Percentiles rank a stretch among this genome's conserved stretches.
These are phyloP conservation scores for Timandra comae DNA, from an alignment of 2,888 invertebrate species.

Conservation along the genomic window DNA sequence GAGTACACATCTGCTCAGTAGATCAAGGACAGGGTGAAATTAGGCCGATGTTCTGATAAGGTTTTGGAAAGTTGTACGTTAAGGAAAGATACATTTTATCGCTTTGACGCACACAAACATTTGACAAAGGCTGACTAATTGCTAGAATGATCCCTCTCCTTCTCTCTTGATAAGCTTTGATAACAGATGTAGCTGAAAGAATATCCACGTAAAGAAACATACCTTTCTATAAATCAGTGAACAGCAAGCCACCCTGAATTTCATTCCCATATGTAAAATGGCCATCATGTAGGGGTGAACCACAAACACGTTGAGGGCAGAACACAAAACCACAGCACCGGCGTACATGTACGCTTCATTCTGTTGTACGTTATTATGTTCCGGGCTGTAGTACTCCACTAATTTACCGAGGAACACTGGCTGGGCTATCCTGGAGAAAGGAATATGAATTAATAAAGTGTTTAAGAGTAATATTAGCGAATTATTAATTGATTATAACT, in stretches of 20 bases:
- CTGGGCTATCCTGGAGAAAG: constrained; percentile 74
- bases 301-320: constrained; percentile 84
- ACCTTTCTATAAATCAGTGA: constrained; percentile 89
- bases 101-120: no score
- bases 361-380: constrained; percentile 35
- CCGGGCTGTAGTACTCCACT: constrained; percentile 77
- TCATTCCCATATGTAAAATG: constrained; percentile 88
- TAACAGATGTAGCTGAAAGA: not conserved
- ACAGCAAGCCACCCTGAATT: constrained; percentile 87
- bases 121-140: not conserved
- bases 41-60: no score
- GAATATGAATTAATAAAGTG: constrained; percentile 4
- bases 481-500: no score
- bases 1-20: no score
- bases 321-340: constrained; percentile 82
- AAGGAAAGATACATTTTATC: no score
- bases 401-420: constrained; percentile 80
- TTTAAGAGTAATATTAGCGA: no score
- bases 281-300: constrained; percentile 94
- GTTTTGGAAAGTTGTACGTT: no score
- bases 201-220: no score
- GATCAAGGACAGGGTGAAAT: no score
- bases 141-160: not conserved
- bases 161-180: constrained; percentile 1
- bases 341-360: constrained; percentile 86